Evolutionary conservation across 2,113 vertebrate species (phyloP).

Genomic region (Sinocyclocheilus maitianheensis): DNA sequence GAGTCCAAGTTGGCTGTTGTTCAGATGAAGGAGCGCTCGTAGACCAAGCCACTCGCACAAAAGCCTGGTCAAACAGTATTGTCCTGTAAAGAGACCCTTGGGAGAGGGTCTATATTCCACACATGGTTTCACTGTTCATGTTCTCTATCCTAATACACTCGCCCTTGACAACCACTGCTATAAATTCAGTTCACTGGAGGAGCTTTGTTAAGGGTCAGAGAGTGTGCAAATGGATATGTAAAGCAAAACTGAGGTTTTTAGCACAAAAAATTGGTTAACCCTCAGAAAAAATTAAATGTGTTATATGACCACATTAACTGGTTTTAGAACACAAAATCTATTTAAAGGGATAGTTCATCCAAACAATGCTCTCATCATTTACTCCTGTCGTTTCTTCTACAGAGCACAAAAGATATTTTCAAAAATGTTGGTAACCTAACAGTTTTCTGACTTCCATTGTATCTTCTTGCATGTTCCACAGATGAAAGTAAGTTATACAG

Average conservation of each 20-base stretch:
- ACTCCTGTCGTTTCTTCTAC: neutral
- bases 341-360: neutral
- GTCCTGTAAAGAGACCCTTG: neutral
- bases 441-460: neutral
- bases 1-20: neutral
- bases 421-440: neutral
- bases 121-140: neutral
- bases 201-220: neutral
- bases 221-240: neutral
- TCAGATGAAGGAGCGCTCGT: neutral
- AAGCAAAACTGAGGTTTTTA: neutral
- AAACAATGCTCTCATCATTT: neutral
- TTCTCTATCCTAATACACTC: neutral
- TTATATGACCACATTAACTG: neutral
- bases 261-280: neutral
- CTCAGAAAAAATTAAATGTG: neutral
- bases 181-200: neutral
- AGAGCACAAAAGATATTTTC: neutral
- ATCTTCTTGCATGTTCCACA: neutral
- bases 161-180: neutral
- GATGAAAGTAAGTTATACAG: neutral
- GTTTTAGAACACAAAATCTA: neutral
- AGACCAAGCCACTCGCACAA: neutral
- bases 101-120: neutral
- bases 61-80: conserved; percentile 1